Evolutionary conservation across 2,797 vertebrate species (phyloP).

Genomic region (Tragelaphus eurycerus): DNA sequence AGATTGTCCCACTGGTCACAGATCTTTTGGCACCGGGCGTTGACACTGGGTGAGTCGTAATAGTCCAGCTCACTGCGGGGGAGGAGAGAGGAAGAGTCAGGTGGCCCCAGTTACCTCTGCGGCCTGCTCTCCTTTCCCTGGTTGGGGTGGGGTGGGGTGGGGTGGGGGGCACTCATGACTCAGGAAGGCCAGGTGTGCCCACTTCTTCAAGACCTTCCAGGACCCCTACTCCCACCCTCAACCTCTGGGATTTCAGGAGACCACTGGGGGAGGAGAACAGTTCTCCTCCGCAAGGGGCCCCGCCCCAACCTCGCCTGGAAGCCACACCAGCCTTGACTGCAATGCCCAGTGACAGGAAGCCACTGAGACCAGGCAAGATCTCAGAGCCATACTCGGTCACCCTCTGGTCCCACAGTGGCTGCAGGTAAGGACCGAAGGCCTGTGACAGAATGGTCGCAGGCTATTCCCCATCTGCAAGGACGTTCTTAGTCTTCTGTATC

Average conservation of each 20-base stretch:
- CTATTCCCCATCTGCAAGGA: neutral
- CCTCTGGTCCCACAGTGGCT: neutral
- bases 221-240: no score
- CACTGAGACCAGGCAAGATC: fast-evolving
- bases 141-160: no score
- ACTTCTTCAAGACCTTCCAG: neutral
- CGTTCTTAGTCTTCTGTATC: fast-evolving
- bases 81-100: neutral
- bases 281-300: neutral
- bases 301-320: neutral
- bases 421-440: neutral
- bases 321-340: neutral
- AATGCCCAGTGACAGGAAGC: neutral
- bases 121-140: neutral
- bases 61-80: constrained; percentile 96
- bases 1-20: constrained; percentile 98
- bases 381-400: neutral
- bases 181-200: neutral
- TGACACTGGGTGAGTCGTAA: constrained; percentile 97
- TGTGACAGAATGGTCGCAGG: fast-evolving
- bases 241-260: neutral
- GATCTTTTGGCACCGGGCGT: constrained; percentile 96
- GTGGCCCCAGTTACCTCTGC: neutral
- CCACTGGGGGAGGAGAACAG: neutral
- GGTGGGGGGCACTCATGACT: neutral